Conservation (phyloP, 2,797 vertebrate species). For the Phrynocephalus guinanensis region DNA sequence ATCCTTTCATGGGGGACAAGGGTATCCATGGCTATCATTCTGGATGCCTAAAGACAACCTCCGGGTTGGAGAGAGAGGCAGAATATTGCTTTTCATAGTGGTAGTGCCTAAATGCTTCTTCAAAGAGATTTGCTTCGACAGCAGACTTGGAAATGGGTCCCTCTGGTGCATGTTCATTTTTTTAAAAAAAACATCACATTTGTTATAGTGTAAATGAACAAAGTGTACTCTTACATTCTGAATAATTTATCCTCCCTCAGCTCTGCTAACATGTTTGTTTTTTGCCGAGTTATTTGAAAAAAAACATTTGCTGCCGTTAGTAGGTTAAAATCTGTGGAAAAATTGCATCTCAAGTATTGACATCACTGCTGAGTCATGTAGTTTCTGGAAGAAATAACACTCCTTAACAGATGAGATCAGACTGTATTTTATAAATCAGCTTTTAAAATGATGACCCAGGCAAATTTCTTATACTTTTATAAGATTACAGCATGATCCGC, state of each 20-base stretch:
- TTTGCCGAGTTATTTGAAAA: constrained; percentile 42
- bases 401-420: background rate
- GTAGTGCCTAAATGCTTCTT: background rate
- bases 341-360: constrained; percentile 27
- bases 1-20: too few species aligned
- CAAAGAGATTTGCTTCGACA: background rate
- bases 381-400: constrained; percentile 28
- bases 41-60: too few species aligned
- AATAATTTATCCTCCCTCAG: constrained; percentile 30
- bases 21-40: too few species aligned
- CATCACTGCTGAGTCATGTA: constrained; percentile 30
- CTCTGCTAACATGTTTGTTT: background rate
- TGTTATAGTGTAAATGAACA: constrained; percentile 9
- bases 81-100: too few species aligned
- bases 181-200: background rate
- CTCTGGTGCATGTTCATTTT: background rate
- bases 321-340: constrained; percentile 14
- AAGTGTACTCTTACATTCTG: constrained; percentile 12
- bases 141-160: background rate
- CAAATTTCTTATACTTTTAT: background rate
- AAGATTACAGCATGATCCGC: background rate
- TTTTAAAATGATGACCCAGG: background rate
- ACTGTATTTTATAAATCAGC: constrained; percentile 8
- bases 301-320: constrained; percentile 25
- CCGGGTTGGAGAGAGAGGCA: too few species aligned